Percentiles rank a stretch among this genome's conserved stretches.
These are phyloP conservation scores for Agrenia bidenticulata DNA, from an alignment of 2,888 invertebrate genomes.

Conservation along the genomic window DNA sequence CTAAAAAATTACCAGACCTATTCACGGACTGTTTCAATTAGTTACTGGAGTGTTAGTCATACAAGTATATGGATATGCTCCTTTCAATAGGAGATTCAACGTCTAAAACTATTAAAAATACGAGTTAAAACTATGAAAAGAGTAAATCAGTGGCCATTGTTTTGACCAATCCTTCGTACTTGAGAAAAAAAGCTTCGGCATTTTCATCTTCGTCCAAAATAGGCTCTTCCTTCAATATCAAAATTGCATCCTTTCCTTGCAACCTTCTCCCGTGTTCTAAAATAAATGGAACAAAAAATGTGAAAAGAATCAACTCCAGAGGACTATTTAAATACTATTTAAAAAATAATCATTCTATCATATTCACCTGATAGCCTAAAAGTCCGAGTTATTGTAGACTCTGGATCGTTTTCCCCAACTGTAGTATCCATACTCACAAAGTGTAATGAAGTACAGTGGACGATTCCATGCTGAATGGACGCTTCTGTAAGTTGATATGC, in stretches of 20 bases:
- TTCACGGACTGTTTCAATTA: too few species aligned
- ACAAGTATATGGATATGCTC: too few species aligned
- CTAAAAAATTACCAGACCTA: too few species aligned
- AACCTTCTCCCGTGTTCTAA: constrained; percentile 11
- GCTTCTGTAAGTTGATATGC: constrained; percentile 18
- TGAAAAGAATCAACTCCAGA: background rate
- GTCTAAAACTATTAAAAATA: too few species aligned
- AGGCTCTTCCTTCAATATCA: constrained; percentile 9
- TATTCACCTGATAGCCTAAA: constrained; percentile 9
- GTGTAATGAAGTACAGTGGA: constrained; percentile 12
- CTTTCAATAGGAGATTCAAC: too few species aligned
- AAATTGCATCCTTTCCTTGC: background rate
- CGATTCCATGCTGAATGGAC: constrained; percentile 15
- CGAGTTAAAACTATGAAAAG: background rate
- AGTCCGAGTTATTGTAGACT: background rate
- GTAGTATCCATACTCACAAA: constrained; percentile 22
- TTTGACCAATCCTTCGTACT: constrained; percentile 12
- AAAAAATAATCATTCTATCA: background rate
- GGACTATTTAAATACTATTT: too few species aligned
- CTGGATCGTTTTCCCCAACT: constrained; percentile 5
- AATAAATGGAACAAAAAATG: background rate
- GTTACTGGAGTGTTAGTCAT: too few species aligned
- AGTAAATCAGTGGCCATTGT: constrained; percentile 14
- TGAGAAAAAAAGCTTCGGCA: constrained; percentile 14
- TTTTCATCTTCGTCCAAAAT: constrained; percentile 10